phyloP scores from a whole-genome alignment of 2,797 vertebrate genomes.

The Gadopsis marmoratus region DNA sequence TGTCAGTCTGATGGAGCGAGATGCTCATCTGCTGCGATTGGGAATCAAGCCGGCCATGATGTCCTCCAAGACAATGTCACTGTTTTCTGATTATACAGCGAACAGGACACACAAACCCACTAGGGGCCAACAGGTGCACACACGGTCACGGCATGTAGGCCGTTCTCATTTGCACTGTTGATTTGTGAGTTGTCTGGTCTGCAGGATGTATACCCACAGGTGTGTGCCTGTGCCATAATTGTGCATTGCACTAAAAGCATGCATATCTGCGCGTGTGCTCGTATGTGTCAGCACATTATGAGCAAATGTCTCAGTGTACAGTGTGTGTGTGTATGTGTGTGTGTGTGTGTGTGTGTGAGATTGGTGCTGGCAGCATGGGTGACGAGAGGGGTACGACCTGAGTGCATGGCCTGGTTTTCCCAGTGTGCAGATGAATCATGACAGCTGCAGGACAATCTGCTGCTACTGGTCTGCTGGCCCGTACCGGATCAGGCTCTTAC shows the following conservation, averaged over 20 bases:
- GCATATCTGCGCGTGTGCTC: slow-evolving; percentile 24
- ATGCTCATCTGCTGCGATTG: slow-evolving; percentile 51
- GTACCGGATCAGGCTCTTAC: slow-evolving; percentile 52
- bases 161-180: slow-evolving; percentile 12
- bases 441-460: slow-evolving; percentile 82
- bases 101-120: slow-evolving; percentile 37
- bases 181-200: slow-evolving; percentile 22
- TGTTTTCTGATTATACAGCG: slow-evolving; percentile 36
- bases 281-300: slow-evolving; percentile 66
- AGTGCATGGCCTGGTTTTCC: slow-evolving; percentile 73
- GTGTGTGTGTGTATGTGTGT: slow-evolving; percentile 43
- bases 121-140: slow-evolving; percentile 42
- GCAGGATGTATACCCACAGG: slow-evolving; percentile 27
- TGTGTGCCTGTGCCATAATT: slow-evolving; percentile 44
- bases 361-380: slow-evolving; percentile 69
- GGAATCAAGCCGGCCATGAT: slow-evolving; percentile 48
- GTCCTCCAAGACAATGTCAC: slow-evolving; percentile 42
- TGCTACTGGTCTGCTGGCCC: slow-evolving; percentile 67
- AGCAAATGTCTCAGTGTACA: slow-evolving; percentile 64
- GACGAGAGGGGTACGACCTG: slow-evolving; percentile 66
- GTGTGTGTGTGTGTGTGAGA: too few species aligned
- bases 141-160: slow-evolving; percentile 20
- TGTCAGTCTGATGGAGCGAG: slow-evolving; percentile 51
- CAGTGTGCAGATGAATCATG: slow-evolving; percentile 79
- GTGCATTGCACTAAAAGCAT: slow-evolving; percentile 21